Evolutionary conservation across 2,797 vertebrate species (phyloP), one percentile per base, ranked within the genome.

Genomic region (Ptychadena robeensis): DNA sequence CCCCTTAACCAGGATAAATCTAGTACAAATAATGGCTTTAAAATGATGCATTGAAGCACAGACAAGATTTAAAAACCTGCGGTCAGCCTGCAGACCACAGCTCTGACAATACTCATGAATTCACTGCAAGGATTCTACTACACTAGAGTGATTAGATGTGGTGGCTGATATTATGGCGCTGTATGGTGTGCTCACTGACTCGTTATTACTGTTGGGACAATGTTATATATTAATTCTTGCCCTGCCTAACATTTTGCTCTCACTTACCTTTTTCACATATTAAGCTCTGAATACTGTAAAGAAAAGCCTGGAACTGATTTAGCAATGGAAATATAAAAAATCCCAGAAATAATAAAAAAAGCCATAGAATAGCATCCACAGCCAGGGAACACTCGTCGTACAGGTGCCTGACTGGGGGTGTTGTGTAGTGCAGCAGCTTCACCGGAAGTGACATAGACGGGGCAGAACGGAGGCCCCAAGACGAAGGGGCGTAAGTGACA

Each of bases 1-100:
- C 40, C 65, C 53, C 44, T 59, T 68, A 75, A 68, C 34, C 72
- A 82, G 53, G 48, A 68, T 40, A 35, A 68, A 68, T 65, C 68
- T 32, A 74, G 27, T 37, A 59, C 61, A 61, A 66, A 68, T 75
- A 67, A 69, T 75, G 48, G 63, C 27, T 67, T 73, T 74, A 61
- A 65, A 75, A 67, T 68, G 38, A 32, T 30, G 25, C 44, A 38
- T 59, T 61, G 18, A 74, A 59, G 66, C 27, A 35, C 30, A 68
- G 31, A 35, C 44, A 65, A 40, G 34, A 79, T 59, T 57, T 53
- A 79, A 66, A 59, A 28, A 61, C 9, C 28, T 68, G 76, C 34
- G 30, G 40, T 34, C 75, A 57, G 48, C 61, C 64, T 48, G 14
- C 28, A 78, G 22, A 66, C 40, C 53, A 34, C 25, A 22, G 15